A percentile compares a stretch with the other conserved stretches of the same genome.
Conservation (phyloP, 2,113 vertebrate genomes). For the Rousettus leschenaultii region DNA sequence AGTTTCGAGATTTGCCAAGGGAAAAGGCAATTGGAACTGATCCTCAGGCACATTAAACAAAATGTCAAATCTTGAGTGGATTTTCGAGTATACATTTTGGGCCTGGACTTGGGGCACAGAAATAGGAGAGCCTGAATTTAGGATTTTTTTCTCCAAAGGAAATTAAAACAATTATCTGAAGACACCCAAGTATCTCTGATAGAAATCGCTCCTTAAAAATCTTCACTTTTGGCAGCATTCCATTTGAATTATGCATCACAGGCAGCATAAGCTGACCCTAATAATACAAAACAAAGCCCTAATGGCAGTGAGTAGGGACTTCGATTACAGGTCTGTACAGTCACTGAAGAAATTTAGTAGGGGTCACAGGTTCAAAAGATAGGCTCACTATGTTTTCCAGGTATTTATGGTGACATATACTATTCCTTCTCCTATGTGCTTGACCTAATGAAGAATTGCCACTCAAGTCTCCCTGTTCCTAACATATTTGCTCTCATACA, state of each 20-base stretch:
- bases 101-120: background rate
- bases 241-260: background rate
- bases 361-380: background rate
- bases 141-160: background rate
- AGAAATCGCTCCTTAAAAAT: background rate
- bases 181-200: background rate
- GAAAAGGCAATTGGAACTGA: background rate
- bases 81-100: slow-evolving; percentile 14
- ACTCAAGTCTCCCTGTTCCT: background rate
- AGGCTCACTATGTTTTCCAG: background rate
- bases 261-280: background rate
- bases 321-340: background rate
- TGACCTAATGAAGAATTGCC: background rate
- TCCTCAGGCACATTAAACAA: background rate
- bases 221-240: background rate
- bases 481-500: background rate
- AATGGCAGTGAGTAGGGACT: background rate
- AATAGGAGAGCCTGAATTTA: background rate
- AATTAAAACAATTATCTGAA: background rate
- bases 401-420: background rate
- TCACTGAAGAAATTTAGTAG: background rate
- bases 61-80: background rate
- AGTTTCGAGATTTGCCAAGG: background rate
- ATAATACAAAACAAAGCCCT: background rate
- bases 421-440: background rate